Percentiles rank a stretch among this genome's conserved stretches.
These are phyloP conservation scores for Neodiprion lecontei DNA, from an alignment of 1,140 invertebrate genomes.

Conservation along the genomic window DNA sequence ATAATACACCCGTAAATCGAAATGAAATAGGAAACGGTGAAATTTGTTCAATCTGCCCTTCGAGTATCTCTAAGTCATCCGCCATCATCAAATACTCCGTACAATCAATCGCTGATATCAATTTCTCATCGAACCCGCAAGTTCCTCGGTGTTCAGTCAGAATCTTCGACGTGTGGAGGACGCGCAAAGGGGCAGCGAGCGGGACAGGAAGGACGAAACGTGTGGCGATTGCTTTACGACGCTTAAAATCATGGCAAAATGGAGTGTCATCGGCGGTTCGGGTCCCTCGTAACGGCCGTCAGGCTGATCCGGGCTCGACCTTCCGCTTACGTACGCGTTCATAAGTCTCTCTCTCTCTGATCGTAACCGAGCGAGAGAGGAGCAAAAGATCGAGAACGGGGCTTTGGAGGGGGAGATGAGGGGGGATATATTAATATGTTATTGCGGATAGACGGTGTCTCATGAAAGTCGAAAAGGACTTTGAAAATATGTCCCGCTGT, in stretches of 20 bases:
- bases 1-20: too few relatives aligned
- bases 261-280: conserved; percentile 22
- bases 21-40: too few relatives aligned
- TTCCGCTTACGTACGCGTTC: conserved; percentile 36
- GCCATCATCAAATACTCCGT: too few relatives aligned
- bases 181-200: background rate
- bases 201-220: conserved; percentile 37
- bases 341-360: conserved; percentile 45
- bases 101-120: too few relatives aligned
- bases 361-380: too few relatives aligned
- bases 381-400: too few relatives aligned
- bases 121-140: too few relatives aligned
- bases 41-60: too few relatives aligned
- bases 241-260: conserved; percentile 46
- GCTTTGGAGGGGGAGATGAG: too few relatives aligned
- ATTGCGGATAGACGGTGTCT: conserved; percentile 59
- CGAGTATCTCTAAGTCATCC: too few relatives aligned
- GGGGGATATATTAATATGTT: conserved; percentile 61
- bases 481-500: conserved; percentile 56
- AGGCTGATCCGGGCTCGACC: conserved; percentile 54
- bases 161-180: background rate
- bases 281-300: conserved; percentile 41
- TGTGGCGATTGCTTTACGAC: conserved; percentile 55
- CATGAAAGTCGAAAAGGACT: conserved; percentile 62
- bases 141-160: too few relatives aligned